A percentile compares a stretch with the other conserved stretches of the same genome.
These are phyloP conservation scores for Athalia cordata DNA, from an alignment of 2,888 invertebrate species.

Conservation along the genomic window DNA sequence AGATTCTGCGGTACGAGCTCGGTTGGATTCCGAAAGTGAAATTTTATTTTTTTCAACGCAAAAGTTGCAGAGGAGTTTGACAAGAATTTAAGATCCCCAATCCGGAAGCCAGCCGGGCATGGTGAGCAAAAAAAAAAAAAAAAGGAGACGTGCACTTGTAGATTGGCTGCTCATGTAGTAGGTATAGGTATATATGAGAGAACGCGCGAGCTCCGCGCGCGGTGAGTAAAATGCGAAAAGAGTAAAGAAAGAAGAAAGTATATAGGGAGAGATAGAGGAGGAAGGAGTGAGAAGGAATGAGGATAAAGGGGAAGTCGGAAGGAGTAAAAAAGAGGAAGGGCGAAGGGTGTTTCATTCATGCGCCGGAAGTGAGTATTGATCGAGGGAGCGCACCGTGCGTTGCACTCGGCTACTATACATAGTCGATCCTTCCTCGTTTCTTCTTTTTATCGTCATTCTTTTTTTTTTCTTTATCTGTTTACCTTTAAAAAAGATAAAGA, in stretches of 20 bases:
- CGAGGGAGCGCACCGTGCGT: constrained; percentile 65
- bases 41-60: no score
- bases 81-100: no score
- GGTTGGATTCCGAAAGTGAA: no score
- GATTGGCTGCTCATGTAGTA: no score
- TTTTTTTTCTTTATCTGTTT: neutral
- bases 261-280: constrained; percentile 6
- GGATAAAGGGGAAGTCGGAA: neutral
- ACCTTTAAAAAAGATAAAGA: neutral
- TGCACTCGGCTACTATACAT: constrained; percentile 60
- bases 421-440: neutral
- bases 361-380: constrained; percentile 70
- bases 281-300: neutral
- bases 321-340: constrained; percentile 38
- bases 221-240: neutral
- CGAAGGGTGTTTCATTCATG: constrained; percentile 67
- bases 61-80: no score
- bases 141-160: no score
- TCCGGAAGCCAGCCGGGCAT: no score
- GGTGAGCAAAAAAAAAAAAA: no score
- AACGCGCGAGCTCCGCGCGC: neutral
- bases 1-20: no score
- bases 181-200: no score
- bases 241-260: neutral
- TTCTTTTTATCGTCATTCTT: neutral